These are phyloP conservation scores for Podarcis lilfordi DNA, from an alignment of 2,797 vertebrate genomes.

Conservation along the genomic window DNA sequence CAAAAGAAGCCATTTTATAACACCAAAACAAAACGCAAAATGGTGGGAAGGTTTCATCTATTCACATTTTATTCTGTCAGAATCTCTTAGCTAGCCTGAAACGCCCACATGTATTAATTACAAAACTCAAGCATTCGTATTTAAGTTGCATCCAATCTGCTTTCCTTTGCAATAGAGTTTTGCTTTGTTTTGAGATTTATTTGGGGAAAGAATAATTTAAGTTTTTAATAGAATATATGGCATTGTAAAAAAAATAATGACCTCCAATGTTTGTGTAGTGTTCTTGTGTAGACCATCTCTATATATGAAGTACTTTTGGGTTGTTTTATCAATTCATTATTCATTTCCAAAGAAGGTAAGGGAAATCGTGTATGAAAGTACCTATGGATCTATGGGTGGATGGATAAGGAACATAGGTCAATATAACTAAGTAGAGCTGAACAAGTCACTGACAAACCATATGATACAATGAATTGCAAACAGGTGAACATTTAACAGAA, in stretches of 20 bases:
- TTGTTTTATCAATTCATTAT: not conserved
- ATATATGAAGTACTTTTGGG: not conserved
- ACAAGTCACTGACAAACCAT: not conserved
- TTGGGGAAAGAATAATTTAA: not conserved
- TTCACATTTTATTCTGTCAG: not conserved
- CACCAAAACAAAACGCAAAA: not conserved
- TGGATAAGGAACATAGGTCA: too few species aligned
- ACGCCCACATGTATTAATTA: not conserved
- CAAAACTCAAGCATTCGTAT: not conserved
- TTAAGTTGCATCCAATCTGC: not conserved
- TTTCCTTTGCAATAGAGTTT: not conserved
- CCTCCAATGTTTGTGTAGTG: too few species aligned
- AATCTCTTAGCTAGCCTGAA: not conserved
- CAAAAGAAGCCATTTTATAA: too few species aligned
- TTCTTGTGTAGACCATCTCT: not conserved
- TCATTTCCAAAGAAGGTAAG: not conserved
- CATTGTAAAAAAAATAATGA: too few species aligned
- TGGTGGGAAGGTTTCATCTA: not conserved
- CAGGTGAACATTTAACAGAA: not conserved
- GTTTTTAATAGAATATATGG: not conserved
- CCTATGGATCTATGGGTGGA: too few species aligned
- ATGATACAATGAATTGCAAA: not conserved
- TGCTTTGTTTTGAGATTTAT: not conserved
- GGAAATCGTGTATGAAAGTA: not conserved
- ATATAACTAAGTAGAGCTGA: not conserved